Evolutionary conservation across 2,797 vertebrate genomes (phyloP), one percentile per base, ranked within the genome.

Genomic region (Coranthus polyacanthus): DNA sequence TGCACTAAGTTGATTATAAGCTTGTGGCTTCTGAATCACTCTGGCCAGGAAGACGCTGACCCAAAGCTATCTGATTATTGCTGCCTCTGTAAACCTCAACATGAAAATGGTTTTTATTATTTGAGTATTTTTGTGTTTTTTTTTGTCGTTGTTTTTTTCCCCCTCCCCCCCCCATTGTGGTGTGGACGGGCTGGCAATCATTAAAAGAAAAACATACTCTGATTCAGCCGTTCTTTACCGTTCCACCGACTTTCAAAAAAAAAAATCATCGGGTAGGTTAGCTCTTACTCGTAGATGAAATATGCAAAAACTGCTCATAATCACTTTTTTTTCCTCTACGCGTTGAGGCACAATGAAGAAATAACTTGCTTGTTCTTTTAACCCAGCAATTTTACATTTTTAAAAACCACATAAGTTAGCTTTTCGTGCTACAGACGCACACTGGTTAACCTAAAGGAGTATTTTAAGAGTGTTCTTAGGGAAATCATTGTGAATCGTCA

Each of bases 1-100:
- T 42, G 38, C 62, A 74, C 44, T 89, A 89, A 90, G 77, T 74
- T 71, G 72, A 89, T 92, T 92, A 89, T 61, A 72, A 76, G 83
- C 70, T 47, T 57, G 85, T 53, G 72, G 78, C 74, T 54, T 80
- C 81, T 83, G 76, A 85, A 78, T 84, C 69, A 62, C 26, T 61
- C 72, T 42, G 58, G 5, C 70, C 84, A 41, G 77, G 50, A 72
- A 75, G 21, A 73, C 34, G 9, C 44, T 49, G 68, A 81, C 70
- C 70, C 61, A 55, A 73, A 82, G 68, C 65, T 24, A 70, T 79
- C 43, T 12, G 12, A 82, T 75, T 76, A 81, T 59, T 68, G 58
- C 71, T 69, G 53, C 71, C 52, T 77, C 66, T 44, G 63, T 63
- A 58, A 84, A 84, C 72, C 73, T 73, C 59, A 61, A 65, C 71